phyloP scores from a whole-genome alignment of 1,140 invertebrate genomes.

The Saccostrea glomerata region DNA sequence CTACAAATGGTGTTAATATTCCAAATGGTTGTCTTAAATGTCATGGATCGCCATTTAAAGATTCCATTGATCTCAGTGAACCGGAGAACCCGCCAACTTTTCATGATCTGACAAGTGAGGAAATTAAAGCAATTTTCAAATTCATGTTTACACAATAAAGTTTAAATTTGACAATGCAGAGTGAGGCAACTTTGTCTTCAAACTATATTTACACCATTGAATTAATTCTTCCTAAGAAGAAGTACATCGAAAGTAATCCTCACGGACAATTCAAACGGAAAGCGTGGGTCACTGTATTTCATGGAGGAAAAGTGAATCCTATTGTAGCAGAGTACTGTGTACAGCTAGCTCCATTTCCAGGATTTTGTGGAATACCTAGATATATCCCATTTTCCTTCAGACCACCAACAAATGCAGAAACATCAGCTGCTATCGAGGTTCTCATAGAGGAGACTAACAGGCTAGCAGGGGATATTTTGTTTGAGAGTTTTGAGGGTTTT shows the following conservation, averaged over 20 bases:
- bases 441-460: neutral
- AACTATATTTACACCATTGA: neutral
- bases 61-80: neutral
- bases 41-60: too few species aligned
- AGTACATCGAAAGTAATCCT: neutral
- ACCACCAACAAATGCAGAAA: neutral
- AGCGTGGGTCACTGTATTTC: neutral
- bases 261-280: neutral
- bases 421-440: neutral
- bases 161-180: neutral
- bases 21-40: too few species aligned
- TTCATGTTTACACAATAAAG: neutral
- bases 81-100: neutral
- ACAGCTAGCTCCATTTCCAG: neutral
- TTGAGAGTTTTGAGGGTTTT: neutral
- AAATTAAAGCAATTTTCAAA: neutral
- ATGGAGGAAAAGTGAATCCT: neutral
- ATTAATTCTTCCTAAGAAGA: neutral
- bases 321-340: neutral
- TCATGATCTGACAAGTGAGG: conserved; percentile 7
- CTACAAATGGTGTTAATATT: too few species aligned
- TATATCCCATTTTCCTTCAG: neutral
- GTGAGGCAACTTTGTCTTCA: neutral
- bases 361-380: neutral
- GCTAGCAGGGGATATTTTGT: neutral